Evolutionary conservation across 2,113 vertebrate genomes (phyloP).

Genomic region (Shinisaurus crocodilurus): DNA sequence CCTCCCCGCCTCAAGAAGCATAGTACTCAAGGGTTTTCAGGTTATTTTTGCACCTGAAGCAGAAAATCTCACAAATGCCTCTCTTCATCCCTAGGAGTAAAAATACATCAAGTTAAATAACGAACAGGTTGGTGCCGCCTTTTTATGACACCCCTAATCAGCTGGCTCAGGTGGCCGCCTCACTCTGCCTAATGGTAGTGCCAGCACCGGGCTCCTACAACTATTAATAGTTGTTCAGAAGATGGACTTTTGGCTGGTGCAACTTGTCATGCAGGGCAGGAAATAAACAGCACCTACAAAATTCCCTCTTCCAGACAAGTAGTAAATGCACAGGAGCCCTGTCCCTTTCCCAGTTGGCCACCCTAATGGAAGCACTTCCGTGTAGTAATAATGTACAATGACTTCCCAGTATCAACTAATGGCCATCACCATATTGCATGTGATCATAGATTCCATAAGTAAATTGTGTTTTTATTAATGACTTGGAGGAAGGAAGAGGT

Average conservation of each 20-base stretch:
- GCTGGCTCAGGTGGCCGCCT: too few species aligned
- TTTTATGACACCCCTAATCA: too few species aligned
- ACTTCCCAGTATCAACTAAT: not conserved
- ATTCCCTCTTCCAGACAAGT: not conserved
- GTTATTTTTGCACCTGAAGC: too few species aligned
- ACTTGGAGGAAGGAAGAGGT: too few species aligned
- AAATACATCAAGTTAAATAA: too few species aligned
- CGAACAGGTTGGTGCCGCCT: too few species aligned
- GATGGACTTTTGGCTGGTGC: not conserved
- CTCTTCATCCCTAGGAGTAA: too few species aligned
- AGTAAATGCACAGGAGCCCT: not conserved
- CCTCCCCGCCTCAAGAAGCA: too few species aligned
- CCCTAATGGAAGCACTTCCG: not conserved
- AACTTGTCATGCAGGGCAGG: not conserved
- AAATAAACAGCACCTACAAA: not conserved
- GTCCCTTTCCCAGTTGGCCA: not conserved
- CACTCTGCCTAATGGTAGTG: too few species aligned
- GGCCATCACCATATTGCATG: not conserved
- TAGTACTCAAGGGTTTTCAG: too few species aligned
- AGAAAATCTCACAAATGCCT: too few species aligned
- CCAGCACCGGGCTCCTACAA: not conserved
- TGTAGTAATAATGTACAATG: not conserved
- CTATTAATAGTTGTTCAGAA: not conserved
- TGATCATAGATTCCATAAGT: not conserved
- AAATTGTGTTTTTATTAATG: not conserved